Base-by-base conservation (phyloP, 2,113 vertebrate genomes). In the Sylvia atricapilla region DNA sequence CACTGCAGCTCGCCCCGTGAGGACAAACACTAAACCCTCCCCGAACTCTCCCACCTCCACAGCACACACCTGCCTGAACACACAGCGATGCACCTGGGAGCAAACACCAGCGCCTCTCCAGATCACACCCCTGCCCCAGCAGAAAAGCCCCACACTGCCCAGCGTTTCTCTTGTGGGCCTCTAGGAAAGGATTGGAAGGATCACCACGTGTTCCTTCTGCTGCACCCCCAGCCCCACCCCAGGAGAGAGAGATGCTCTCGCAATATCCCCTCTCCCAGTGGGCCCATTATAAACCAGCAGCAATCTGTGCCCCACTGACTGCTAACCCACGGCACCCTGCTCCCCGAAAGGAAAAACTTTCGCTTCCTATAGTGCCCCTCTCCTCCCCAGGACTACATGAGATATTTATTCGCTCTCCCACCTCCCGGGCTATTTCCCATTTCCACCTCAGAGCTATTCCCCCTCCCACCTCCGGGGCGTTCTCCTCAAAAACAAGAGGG, bases 81-180 rank as follows among this genome's bases (percentile, higher is more conserved):
- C 10, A 55, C 1, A n/a, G 59, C 12, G 49, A 50, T 14, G 35
- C 16, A 27, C 1, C 58, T 5, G 31, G 16, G 14, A 16, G 31
- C 77, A 55, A 49, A 55, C 1, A 15, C 0, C 3, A 35, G 39
- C 41, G 62, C 18, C 39, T 39, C 59, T 46, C 11, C 24, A 10
- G 17, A 1, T 16, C 37, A 28, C 5, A 0, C 28, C 60, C 30
- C 62, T 35, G 50, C n/a, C 50, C 22, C 15, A 15, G 43, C 15
- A n/a, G 9, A 28, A 27, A 10, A 52, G 5, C 70, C 43, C 43
- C 43, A 28, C 47, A 43, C 11, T 39, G n/a, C 39, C 39, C 20
- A 6, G 4, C 14, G 2, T 0, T 8, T 14, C 19, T 21, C 53
- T 18, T 15, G 5, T 0, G 0, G 8, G n/a, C 53, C 70, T 31